Percentiles rank a stretch among this genome's conserved stretches.
These are phyloP conservation scores for Echiichthys vipera DNA, from an alignment of 2,797 vertebrate species.

Conservation along the genomic window DNA sequence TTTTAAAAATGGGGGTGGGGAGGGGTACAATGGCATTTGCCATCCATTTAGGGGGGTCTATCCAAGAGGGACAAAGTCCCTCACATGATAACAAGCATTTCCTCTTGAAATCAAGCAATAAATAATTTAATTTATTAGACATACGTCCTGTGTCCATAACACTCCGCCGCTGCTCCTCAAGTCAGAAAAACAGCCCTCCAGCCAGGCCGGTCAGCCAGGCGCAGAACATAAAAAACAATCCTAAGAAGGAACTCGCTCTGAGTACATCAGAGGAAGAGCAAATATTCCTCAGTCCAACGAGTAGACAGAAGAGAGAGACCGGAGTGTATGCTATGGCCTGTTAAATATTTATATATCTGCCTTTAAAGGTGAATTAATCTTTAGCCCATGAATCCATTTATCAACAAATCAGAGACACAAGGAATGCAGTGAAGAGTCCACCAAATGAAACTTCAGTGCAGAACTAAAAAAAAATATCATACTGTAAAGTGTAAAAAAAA, in stretches of 20 bases:
- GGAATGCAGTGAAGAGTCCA: constrained; percentile 50
- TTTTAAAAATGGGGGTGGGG: constrained; percentile 16
- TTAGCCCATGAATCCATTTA: constrained; percentile 51
- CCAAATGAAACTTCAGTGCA: constrained; percentile 53
- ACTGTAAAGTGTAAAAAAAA: constrained; percentile 44
- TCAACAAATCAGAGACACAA: constrained; percentile 60
- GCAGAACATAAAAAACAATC: constrained; percentile 54
- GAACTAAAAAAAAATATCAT: constrained; percentile 39
- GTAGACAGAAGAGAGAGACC: constrained; percentile 46
- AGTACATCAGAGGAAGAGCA: constrained; percentile 50
- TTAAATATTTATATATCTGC: constrained; percentile 73
- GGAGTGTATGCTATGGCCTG: constrained; percentile 55
- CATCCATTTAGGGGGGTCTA: constrained; percentile 28
- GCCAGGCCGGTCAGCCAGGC: constrained; percentile 47
- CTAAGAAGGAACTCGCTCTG: constrained; percentile 42
- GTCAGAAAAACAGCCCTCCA: constrained; percentile 48
- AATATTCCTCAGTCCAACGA: constrained; percentile 63
- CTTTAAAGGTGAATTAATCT: constrained; percentile 59
- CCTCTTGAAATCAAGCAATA: constrained; percentile 53
- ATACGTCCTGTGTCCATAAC: constrained; percentile 58
- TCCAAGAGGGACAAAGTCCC: constrained; percentile 44
- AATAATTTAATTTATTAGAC: constrained; percentile 60
- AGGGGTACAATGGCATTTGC: constrained; percentile 40
- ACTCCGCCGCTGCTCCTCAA: constrained; percentile 40
- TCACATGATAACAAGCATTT: constrained; percentile 33